Base-by-base conservation (phyloP, 2,797 vertebrate species). In the Galagoides demidoff region DNA sequence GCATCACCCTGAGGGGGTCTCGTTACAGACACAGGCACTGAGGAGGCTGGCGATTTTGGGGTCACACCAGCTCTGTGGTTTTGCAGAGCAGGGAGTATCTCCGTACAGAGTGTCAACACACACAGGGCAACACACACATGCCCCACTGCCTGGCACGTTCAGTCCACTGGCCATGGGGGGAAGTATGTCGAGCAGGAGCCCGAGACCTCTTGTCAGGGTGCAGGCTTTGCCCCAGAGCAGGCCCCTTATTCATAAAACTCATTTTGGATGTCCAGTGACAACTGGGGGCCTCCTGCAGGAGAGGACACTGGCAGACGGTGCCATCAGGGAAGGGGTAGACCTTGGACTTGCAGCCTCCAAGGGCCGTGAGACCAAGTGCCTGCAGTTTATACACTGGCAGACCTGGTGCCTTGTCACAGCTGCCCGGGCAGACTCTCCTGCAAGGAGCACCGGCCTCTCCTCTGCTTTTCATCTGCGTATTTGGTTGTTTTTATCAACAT, bases 31-130 rank as follows among this genome's bases (percentile, higher is more conserved):
- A n/a, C 31, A 20, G 16, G 34, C n/a, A 34, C 64, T 34, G 8
- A 20, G 17, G n/a, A 34, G 31, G 19, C 17, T 1, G 3, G 31
- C 8, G 8, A 8, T 31, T 34, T 17, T 8, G 8, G 0, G 64
- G 64, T 34, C 9, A 20, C 17, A 14, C 7, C 17, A 64, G 59
- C 17, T 20, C n/a, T 19, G 17, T 20, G n/a, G 16, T 34, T 34
- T 68, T 68, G 7, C 66, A 34, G 66, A 34, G 9, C 3, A 34
- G 34, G n/a, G 31, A 20, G 19, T 9, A 2, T 22, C n/a, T 34
- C 11, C 16, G n/a, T 8, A 10, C 3, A 68, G 16, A 8, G 3
- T 22, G 66, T 34, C 34, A 34, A 34, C n/a, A 68, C 9, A n/a
- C 8, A 68, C 17, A 34, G 0, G 8, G 66, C 31, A n/a, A n/a